A percentile compares a stretch with the other conserved stretches of the same genome.
phyloP scores from a whole-genome alignment of 2,797 vertebrate genomes.

The Nasua narica region DNA sequence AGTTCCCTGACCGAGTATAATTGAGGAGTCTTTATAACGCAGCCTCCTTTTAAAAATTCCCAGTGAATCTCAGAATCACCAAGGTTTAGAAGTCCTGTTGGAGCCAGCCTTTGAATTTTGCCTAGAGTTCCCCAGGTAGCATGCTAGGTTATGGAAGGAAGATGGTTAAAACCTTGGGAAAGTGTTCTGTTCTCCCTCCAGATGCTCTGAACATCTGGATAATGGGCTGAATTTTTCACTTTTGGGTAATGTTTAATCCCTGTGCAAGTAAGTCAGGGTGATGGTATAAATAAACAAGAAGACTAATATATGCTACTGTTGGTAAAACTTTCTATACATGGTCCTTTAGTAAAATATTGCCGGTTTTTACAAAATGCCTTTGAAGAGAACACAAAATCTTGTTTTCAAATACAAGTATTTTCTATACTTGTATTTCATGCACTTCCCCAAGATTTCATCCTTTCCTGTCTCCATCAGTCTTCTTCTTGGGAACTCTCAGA shows the following conservation, averaged over 20 bases:
- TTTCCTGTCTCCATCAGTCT: background rate
- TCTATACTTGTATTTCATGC: background rate
- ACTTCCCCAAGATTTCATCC: background rate
- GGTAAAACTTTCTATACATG: background rate
- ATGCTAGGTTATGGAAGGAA: background rate
- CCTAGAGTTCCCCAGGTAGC: background rate
- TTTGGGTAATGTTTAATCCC: background rate
- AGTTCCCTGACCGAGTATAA: background rate
- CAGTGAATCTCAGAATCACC: background rate
- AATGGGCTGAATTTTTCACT: background rate
- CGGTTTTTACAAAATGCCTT: background rate
- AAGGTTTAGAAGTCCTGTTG: background rate
- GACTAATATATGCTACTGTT: background rate
- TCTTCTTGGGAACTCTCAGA: conserved; percentile 22
- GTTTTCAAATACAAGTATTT: background rate
- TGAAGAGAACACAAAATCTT: background rate
- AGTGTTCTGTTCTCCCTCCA: background rate
- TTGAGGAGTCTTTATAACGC: background rate
- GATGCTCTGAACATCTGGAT: background rate
- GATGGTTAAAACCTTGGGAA: background rate
- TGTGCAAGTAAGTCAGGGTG: background rate
- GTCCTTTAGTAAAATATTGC: background rate
- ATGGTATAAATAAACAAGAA: background rate
- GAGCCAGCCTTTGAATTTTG: background rate
- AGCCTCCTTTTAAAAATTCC: background rate